Evolutionary conservation across 2,888 invertebrate species (phyloP).

Genomic region (Agrochola litura): DNA sequence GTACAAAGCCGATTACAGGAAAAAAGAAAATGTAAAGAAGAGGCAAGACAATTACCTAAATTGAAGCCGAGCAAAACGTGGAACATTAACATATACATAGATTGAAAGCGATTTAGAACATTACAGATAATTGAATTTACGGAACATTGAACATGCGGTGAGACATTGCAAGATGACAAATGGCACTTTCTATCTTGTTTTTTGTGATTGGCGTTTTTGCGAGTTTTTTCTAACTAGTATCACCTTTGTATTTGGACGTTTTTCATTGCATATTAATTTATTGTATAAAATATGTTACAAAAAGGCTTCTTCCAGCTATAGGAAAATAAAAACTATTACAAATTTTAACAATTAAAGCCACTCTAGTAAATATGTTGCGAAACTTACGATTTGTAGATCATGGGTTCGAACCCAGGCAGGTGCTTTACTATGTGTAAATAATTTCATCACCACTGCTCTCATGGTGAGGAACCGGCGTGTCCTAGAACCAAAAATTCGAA

Average conservation of each 20-base stretch:
- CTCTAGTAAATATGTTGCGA: no score
- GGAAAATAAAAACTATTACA: no score
- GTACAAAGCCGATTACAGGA: slow-evolving; percentile 7
- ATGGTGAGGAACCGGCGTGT: no score
- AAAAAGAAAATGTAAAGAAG: slow-evolving; percentile 37
- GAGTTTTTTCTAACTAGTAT: neutral
- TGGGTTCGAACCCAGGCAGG: no score
- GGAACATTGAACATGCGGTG: slow-evolving; percentile 52
- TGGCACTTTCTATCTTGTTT: slow-evolving; percentile 1
- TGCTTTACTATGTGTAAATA: no score
- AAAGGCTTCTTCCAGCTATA: no score
- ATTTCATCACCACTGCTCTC: no score
- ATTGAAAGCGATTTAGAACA: slow-evolving; percentile 45
- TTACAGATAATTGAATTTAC: slow-evolving; percentile 61
- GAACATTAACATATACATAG: slow-evolving; percentile 39
- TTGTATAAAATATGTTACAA: no score
- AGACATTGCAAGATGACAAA: slow-evolving; percentile 32
- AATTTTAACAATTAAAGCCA: no score
- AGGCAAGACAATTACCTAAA: slow-evolving; percentile 40
- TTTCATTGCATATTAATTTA: no score
- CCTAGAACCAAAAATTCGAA: no score
- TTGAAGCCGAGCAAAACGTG: slow-evolving; percentile 35
- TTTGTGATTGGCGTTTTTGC: neutral
- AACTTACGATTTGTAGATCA: no score
- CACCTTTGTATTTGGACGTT: neutral